These are phyloP conservation scores for Lepidochitona cinerea DNA, from an alignment of 2,888 invertebrate genomes.

Conservation along the genomic window DNA sequence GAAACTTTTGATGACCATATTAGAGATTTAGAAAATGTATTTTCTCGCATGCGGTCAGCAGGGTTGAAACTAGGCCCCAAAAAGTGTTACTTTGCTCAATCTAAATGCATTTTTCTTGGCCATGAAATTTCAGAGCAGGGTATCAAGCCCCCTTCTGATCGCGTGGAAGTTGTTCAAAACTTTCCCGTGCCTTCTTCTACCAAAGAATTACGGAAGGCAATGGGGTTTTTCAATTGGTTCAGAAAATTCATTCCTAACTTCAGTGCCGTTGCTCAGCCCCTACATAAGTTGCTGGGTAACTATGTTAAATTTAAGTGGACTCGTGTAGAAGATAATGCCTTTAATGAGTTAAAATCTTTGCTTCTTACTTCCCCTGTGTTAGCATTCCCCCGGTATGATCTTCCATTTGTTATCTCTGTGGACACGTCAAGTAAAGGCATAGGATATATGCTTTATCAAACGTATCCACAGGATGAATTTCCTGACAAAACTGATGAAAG, in stretches of 20 bases:
- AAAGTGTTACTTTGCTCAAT: slow-evolving; percentile 9
- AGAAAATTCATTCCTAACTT: slow-evolving; percentile 13
- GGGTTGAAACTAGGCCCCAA: slow-evolving; percentile 3
- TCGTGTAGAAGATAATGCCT: background rate
- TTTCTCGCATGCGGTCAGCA: background rate
- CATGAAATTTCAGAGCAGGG: slow-evolving; percentile 10
- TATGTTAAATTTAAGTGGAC: slow-evolving; percentile 7
- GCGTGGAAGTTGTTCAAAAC: slow-evolving; percentile 5
- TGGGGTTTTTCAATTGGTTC: slow-evolving; percentile 16
- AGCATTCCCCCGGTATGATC: slow-evolving; percentile 15
- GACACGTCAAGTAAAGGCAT: slow-evolving; percentile 13
- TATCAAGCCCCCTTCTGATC: background rate
- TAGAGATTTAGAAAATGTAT: background rate
- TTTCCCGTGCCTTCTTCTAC: background rate
- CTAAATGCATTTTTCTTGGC: background rate
- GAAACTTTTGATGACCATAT: slow-evolving; percentile 14
- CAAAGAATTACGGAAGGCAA: background rate
- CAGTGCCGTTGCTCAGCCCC: background rate
- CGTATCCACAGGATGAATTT: background rate
- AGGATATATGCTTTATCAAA: background rate
- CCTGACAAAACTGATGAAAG: background rate
- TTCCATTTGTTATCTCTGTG: slow-evolving; percentile 10
- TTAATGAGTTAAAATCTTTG: background rate
- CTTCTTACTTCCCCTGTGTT: slow-evolving; percentile 11
- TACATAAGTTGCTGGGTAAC: background rate